Percentiles rank a stretch among this genome's conserved stretches.
Conservation (phyloP, 2,888 invertebrate species). For the Caenorhabditis doughertyi region DNA sequence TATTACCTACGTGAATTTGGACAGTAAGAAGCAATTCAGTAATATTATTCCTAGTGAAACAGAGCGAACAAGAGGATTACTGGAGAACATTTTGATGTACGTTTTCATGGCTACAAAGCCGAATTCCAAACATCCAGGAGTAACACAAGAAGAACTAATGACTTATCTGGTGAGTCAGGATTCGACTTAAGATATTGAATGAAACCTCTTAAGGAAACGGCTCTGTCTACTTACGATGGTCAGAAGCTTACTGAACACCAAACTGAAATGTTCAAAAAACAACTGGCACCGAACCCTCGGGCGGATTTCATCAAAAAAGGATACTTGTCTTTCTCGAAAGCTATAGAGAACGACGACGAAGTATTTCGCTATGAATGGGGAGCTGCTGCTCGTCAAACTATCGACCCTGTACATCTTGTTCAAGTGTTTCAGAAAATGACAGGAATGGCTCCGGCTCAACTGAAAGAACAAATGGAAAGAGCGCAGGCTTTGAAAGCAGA, state of each 20-base stretch:
- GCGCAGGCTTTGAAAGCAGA: constrained; percentile 8
- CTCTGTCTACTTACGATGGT: constrained; percentile 17
- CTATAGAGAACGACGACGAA: constrained; percentile 59
- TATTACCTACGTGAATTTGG: constrained; percentile 23
- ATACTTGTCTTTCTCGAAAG: constrained; percentile 22
- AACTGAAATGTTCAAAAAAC: constrained; percentile 26
- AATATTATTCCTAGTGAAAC: constrained; percentile 11
- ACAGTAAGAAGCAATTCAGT: neutral
- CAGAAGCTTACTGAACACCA: constrained; percentile 13
- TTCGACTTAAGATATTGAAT: neutral
- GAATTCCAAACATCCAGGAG: constrained; percentile 29
- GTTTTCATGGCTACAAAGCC: constrained; percentile 52
- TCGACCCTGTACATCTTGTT: constrained; percentile 44
- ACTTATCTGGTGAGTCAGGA: constrained; percentile 35
- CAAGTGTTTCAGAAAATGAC: constrained; percentile 39
- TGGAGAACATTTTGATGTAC: constrained; percentile 54
- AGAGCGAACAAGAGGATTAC: constrained; percentile 34
- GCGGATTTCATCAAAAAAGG: constrained; percentile 54
- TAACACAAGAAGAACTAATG: constrained; percentile 50
- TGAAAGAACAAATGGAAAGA: constrained; percentile 43
- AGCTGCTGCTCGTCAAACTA: constrained; percentile 23
- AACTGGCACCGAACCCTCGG: constrained; percentile 31
- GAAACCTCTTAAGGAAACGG: constrained; percentile 21
- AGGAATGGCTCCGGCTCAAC: constrained; percentile 5
- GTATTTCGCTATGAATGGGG: constrained; percentile 60